Conservation (phyloP, 2,888 invertebrate genomes). For the Azorinus chamasolen region DNA sequence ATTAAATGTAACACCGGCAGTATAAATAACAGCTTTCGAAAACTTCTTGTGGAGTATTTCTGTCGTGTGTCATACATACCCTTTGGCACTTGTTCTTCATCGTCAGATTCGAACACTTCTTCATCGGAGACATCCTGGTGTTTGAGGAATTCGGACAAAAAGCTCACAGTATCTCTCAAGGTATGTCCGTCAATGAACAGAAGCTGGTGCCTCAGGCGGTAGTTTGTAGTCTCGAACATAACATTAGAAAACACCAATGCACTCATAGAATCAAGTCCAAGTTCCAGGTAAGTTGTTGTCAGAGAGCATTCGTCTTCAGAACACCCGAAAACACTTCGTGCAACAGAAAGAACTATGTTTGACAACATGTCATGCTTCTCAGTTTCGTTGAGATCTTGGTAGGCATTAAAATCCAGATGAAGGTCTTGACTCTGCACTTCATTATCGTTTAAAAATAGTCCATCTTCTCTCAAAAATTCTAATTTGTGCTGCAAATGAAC, state of each 20-base stretch:
- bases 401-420: neutral
- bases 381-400: neutral
- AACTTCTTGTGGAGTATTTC: no score
- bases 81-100: no score
- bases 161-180: no score
- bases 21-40: no score
- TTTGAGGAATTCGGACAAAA: neutral
- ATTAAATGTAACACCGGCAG: no score
- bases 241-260: slow-evolving; percentile 12
- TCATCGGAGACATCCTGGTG: neutral
- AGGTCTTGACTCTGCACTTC: neutral
- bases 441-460: neutral
- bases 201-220: neutral
- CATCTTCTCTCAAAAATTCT: neutral
- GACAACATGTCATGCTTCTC: neutral
- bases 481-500: neutral
- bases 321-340: neutral
- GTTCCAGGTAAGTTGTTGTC: neutral
- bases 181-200: no score
- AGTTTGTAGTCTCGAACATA: slow-evolving; percentile 3
- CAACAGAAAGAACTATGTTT: neutral
- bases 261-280: slow-evolving; percentile 30
- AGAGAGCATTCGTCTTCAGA: neutral
- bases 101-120: neutral
- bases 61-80: no score